Conservation (phyloP, 2,113 vertebrate genomes). For the Pavo muticus region DNA sequence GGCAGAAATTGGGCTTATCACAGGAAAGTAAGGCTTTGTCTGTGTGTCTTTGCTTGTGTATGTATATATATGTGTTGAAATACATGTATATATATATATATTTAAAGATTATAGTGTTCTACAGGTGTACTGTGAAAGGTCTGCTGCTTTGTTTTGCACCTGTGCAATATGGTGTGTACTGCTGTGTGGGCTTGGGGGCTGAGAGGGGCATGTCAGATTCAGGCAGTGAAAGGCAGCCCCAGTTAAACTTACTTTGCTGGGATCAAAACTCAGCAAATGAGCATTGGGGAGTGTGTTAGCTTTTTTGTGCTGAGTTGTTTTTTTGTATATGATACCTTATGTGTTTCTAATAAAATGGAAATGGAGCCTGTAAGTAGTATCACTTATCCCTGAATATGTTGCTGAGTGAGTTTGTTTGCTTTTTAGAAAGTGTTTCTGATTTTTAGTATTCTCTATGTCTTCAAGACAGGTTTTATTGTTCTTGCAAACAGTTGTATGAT, state of each 20-base stretch:
- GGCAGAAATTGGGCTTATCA: neutral
- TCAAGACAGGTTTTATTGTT: neutral
- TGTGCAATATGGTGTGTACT: rapidly evolving
- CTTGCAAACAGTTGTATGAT: neutral
- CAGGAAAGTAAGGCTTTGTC: neutral
- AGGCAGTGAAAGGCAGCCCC: neutral
- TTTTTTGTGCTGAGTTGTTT: neutral
- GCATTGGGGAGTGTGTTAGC: neutral
- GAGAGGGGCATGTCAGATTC: neutral
- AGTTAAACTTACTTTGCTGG: neutral
- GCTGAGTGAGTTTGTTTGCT: neutral
- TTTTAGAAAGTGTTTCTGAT: neutral
- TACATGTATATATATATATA: no score
- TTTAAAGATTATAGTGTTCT: neutral
- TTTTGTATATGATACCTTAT: neutral
- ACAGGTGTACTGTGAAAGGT: neutral
- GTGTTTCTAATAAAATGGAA: neutral
- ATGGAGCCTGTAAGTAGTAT: neutral
- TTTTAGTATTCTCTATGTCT: neutral
- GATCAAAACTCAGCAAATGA: neutral
- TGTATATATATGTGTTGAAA: neutral
- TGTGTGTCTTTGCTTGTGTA: neutral
- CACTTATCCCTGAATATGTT: neutral
- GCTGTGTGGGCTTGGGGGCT: neutral
- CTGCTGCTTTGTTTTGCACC: neutral